Percentiles rank a stretch among this genome's conserved stretches.
phyloP scores from a whole-genome alignment of 2,797 vertebrate species.

The Crocidura indochinensis region DNA sequence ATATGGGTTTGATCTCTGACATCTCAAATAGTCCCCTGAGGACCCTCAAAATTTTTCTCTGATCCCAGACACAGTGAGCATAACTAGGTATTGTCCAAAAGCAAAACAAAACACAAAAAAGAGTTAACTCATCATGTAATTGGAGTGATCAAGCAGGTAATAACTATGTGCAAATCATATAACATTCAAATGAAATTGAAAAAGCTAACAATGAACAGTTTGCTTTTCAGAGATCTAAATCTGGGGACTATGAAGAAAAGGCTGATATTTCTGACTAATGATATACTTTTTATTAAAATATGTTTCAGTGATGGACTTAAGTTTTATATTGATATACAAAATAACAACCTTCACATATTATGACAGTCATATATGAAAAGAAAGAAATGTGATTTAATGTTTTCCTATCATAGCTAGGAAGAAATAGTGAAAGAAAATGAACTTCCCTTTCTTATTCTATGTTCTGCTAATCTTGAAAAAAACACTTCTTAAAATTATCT shows the following conservation, averaged over 20 bases:
- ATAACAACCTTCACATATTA: background rate
- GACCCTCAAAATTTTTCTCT: too few relatives aligned
- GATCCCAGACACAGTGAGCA: too few relatives aligned
- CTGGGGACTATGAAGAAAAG: slow-evolving; percentile 30
- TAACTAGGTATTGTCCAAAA: too few relatives aligned
- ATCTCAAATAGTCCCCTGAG: too few relatives aligned
- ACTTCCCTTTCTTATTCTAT: background rate
- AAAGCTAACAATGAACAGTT: background rate
- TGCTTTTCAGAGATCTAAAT: slow-evolving; percentile 1
- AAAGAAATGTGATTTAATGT: background rate
- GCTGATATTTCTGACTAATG: background rate
- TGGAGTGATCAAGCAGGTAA: background rate
- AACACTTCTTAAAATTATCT: slow-evolving; percentile 11
- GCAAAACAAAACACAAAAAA: too few relatives aligned
- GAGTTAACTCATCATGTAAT: too few relatives aligned
- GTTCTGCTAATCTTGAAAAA: background rate
- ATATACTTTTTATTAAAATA: background rate
- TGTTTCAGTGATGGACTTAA: background rate
- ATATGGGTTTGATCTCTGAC: too few relatives aligned
- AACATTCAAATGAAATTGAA: slow-evolving; percentile 32
- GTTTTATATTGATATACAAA: background rate
- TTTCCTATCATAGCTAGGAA: slow-evolving; percentile 16
- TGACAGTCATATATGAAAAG: background rate
- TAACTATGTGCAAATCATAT: background rate
- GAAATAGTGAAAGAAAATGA: background rate